These are phyloP conservation scores for Emys orbicularis DNA, from an alignment of 2,797 vertebrate species.

Conservation along the genomic window DNA sequence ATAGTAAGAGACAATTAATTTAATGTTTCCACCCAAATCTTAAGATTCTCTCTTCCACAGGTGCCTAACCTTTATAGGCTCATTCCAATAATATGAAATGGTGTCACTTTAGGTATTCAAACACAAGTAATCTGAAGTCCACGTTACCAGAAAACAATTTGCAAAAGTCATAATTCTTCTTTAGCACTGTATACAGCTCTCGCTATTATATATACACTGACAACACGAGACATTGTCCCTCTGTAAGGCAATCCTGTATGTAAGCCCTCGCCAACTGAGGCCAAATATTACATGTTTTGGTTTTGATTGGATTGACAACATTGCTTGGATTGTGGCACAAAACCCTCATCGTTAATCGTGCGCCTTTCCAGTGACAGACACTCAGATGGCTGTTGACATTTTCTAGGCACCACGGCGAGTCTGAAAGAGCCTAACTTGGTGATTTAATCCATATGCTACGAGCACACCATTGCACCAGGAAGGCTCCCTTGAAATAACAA, in stretches of 20 bases:
- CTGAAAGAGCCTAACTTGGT: constrained; percentile 16
- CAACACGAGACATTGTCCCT: constrained; percentile 49
- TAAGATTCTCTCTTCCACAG: not conserved
- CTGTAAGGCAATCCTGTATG: constrained; percentile 13
- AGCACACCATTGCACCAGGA: constrained; percentile 18
- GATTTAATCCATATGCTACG: constrained; percentile 64
- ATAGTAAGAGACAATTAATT: not conserved
- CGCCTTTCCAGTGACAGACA: constrained; percentile 43
- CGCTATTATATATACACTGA: not conserved
- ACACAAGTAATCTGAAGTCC: not conserved
- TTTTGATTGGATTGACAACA: constrained; percentile 8
- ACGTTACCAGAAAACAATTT: not conserved
- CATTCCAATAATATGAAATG: not conserved
- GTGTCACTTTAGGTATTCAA: not conserved
- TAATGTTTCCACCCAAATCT: not conserved
- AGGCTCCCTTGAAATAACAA: constrained; percentile 20
- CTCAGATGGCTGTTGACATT: constrained; percentile 20
- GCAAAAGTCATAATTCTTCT: not conserved
- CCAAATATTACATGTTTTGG: not conserved
- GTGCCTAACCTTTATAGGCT: not conserved
- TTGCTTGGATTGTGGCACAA: not conserved
- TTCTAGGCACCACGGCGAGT: constrained; percentile 48
- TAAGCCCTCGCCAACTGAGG: not conserved
- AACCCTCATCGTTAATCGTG: not conserved
- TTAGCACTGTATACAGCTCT: not conserved